Base-by-base conservation (phyloP, 2,888 invertebrate species). In the Tenthredo mesomela region DNA sequence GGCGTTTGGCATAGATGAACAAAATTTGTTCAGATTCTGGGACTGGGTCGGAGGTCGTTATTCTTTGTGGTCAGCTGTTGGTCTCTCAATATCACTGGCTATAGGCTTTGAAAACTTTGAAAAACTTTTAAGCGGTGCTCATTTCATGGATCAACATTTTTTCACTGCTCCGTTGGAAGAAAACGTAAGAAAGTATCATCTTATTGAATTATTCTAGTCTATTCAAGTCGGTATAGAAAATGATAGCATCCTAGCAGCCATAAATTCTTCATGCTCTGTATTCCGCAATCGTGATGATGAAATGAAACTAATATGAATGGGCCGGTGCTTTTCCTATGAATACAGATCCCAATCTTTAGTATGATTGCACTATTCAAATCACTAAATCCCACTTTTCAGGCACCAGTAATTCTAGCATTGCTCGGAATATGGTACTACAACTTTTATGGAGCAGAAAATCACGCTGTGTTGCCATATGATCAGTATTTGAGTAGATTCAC, bases 11-110 rank as follows among this genome's bases (percentile, higher is more conserved):
- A 99, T 99, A 90, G 97, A 99, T 93, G 96, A 97, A 87, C 96
- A 96, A 88, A 99, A 99, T 93, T 99, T 99, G 99, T 99, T 99
- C 94, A 99, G 97, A 33, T 99, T 99, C 94, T 99, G 99, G 99
- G 99, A 99, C 94, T 99, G 99, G 99, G 99, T 99, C 70, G 99
- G 99, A 54, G 99, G 99, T 89, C 96, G 99, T 91, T 96, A 96
- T 90, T 99, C 99, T 0, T 94, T 99, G 12, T 99, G 99, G 99
- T 99, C 99, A 0, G 99, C 99, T 3, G 99, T 99, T 94, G 99
- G 99, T 58, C 94, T 99, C 29, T 98, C 99, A 4, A 99, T 99
- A 93, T 97, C 97, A 5, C 94, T 99, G 58, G 96, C 97, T 90
- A 96, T 99, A 93, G 99, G 99, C 86, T 98, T 96, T 94, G 98